Percentiles rank a stretch among this genome's conserved stretches.
These are phyloP conservation scores for Chiloscyllium punctatum DNA, from an alignment of 2,797 vertebrate genomes.

Conservation along the genomic window DNA sequence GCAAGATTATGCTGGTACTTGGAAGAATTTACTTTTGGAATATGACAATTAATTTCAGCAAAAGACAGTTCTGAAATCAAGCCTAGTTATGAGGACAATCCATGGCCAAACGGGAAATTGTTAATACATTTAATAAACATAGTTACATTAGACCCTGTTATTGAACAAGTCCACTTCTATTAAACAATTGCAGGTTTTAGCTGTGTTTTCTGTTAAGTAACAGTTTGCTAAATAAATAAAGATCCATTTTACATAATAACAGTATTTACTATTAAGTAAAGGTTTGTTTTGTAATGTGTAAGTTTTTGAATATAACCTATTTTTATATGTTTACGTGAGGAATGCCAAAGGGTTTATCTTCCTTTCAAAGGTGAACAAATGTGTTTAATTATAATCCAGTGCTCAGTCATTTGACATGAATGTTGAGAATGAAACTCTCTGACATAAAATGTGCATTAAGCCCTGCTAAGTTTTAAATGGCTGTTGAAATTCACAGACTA, in stretches of 20 bases:
- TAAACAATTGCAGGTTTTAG: not conserved
- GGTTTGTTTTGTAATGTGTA: not conserved
- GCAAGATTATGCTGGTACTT: not conserved
- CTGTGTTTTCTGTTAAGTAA: not conserved
- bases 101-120: not conserved
- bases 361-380: not conserved
- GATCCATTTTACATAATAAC: not conserved
- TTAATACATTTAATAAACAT: not conserved
- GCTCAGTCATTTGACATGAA: not conserved
- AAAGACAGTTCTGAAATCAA: not conserved
- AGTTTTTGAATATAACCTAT: not conserved
- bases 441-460: not conserved
- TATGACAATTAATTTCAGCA: not conserved
- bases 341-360: not conserved
- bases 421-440: not conserved
- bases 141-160: not conserved
- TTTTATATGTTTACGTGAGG: not conserved
- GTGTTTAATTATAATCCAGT: not conserved
- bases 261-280: not conserved
- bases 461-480: not conserved
- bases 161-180: not conserved
- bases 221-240: not conserved
- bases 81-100: not conserved
- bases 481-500: not conserved
- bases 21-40: not conserved